Conservation (phyloP, 2,797 vertebrate species). For the Prunella strophiata region DNA sequence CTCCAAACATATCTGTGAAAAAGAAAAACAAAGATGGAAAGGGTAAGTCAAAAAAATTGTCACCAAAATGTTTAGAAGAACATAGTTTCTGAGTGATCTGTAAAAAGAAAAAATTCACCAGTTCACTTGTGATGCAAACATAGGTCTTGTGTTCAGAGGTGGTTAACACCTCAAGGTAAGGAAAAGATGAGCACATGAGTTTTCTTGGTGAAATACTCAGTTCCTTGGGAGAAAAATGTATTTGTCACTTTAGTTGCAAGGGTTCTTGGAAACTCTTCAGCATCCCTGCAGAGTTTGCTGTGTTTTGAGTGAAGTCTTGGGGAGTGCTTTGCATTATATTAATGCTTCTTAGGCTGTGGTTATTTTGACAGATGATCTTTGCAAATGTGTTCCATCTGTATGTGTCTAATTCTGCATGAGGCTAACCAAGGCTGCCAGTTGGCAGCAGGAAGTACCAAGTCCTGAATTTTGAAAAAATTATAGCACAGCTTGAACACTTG, state of each 20-base stretch:
- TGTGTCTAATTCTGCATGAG: conserved; percentile 34
- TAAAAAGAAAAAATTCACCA: background rate
- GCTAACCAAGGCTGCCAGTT: background rate
- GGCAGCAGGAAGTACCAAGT: background rate
- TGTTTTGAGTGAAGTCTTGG: conserved; percentile 1
- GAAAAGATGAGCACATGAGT: background rate
- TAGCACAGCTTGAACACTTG: background rate
- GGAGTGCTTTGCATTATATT: conserved; percentile 8
- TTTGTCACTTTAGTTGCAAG: conserved; percentile 12
- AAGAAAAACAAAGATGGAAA: conserved; percentile 95
- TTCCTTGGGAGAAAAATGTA: background rate
- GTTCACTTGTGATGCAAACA: background rate
- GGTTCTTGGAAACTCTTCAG: conserved; percentile 31
- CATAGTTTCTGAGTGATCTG: background rate
- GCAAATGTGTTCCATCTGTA: conserved; percentile 35
- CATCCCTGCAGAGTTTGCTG: background rate
- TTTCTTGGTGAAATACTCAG: background rate
- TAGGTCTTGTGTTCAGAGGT: background rate
- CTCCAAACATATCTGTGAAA: conserved; percentile 91
- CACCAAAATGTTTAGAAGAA: background rate
- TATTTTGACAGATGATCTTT: conserved; percentile 29
- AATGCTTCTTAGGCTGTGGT: conserved; percentile 19
- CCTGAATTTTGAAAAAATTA: background rate
- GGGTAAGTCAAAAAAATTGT: conserved; percentile 77
- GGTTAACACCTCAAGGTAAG: background rate